Evolutionary conservation across 2,888 invertebrate species (phyloP).

Genomic region (Stenotaenia linearis): DNA sequence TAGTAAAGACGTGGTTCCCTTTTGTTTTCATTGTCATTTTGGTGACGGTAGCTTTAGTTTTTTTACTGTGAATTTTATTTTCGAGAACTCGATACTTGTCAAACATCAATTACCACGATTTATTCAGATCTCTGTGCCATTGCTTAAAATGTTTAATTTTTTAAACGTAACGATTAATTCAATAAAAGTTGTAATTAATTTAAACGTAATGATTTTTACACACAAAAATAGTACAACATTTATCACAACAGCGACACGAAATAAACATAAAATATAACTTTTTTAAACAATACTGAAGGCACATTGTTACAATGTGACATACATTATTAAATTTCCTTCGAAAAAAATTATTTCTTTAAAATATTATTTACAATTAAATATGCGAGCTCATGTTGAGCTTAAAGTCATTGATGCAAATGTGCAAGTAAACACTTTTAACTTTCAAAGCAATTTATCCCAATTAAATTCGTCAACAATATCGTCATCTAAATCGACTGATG

Average conservation of each 20-base stretch:
- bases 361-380: not conserved
- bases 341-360: not conserved
- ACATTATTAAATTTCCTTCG: not conserved
- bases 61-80: not conserved
- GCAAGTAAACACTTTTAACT: not conserved
- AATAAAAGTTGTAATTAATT: not conserved
- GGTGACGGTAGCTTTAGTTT: not conserved
- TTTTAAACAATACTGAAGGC: not conserved
- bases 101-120: not conserved
- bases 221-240: not conserved
- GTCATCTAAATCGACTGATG: constrained; percentile 11
- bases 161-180: not conserved
- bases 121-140: not conserved
- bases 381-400: not conserved
- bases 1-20: constrained; percentile 79
- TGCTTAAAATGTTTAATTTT: not conserved
- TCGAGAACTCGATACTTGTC: not conserved
- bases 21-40: constrained; percentile 50
- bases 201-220: not conserved
- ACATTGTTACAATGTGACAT: not conserved
- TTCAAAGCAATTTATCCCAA: constrained; percentile 46
- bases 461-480: constrained; percentile 43
- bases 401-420: not conserved
- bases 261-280: not conserved
- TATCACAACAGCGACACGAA: not conserved